Evolutionary conservation across 2,113 vertebrate genomes (phyloP), one percentile per base, ranked within the genome.

Genomic region (Grus americana): DNA sequence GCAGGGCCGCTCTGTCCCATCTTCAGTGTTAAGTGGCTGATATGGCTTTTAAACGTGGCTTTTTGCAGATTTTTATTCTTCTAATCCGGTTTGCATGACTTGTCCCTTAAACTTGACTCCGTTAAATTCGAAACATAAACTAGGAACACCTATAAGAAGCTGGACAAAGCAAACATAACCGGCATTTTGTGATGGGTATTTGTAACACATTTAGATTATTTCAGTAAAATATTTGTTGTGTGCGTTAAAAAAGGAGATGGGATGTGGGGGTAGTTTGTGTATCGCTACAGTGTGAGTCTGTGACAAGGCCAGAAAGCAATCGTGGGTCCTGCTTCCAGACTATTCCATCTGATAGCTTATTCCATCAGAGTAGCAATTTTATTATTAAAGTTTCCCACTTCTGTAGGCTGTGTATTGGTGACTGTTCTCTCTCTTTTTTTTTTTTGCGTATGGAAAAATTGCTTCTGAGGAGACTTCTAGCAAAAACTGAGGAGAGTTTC

Each of bases 31-130:
- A 3, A 3, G 26, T 15, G 7, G 32, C 22, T 29, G 61, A 14
- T 24, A 2, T 2, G 38, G 29, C 29, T 46, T 16, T 54, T 3
- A 2, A 5, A 1, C 3, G 22, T 4, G n/a, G 7, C 10, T 49
- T 7, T 14, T 18, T 2, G 4, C 40, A 1, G 23, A 0, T 11
- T 42, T 17, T 8, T 8, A 5, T 14, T 36, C 23, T 10, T 27
- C 4, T 30, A 3, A 4, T 15, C 9, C 1, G 6, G 6, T 34
- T 36, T 19, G 18, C 10, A 0, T 55, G 34, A 5, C 40, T 42
- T 12, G 36, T 14, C 6, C 17, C 13, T 71, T 44, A n/a, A 75
- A 44, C 23, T 9, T 26, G 16, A 15, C 46, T 44, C 7, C 2
- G 30, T 47, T n/a, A 36, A 26, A 10, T 4, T 15, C 62, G 27